phyloP scores from a whole-genome alignment of 1,140 invertebrate species.

The Uloborus diversus region DNA sequence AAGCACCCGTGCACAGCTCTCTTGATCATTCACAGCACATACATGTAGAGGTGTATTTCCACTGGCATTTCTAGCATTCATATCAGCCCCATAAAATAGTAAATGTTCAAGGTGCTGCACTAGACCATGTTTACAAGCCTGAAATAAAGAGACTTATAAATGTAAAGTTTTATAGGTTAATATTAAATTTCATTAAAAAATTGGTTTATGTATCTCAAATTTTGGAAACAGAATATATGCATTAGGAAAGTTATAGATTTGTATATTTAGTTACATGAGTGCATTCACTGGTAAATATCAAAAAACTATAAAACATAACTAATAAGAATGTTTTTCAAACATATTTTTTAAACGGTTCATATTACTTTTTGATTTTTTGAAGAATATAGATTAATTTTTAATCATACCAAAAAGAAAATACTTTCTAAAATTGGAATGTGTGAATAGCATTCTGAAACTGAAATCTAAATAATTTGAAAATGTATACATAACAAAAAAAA shows the following conservation, averaged over 20 bases:
- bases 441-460: too few relatives aligned
- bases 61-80: slow-evolving; percentile 92
- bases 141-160: slow-evolving; percentile 33
- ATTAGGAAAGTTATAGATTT: neutral
- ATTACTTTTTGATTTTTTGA: too few relatives aligned
- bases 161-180: neutral
- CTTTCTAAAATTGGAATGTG: too few relatives aligned
- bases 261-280: neutral
- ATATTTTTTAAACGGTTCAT: too few relatives aligned
- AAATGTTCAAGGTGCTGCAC: slow-evolving; percentile 97
- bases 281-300: too few relatives aligned
- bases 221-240: neutral
- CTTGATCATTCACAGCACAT: slow-evolving; percentile 97
- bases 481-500: too few relatives aligned
- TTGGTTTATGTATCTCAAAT: neutral
- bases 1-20: slow-evolving; percentile 93
- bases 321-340: too few relatives aligned
- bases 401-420: too few relatives aligned
- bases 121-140: slow-evolving; percentile 96
- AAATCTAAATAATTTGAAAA: too few relatives aligned
- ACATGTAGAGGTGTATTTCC: slow-evolving; percentile 98
- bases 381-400: too few relatives aligned
- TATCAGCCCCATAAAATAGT: slow-evolving; percentile 97
- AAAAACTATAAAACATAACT: too few relatives aligned
- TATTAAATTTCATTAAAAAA: slow-evolving; percentile 1